Evolutionary conservation across 2,113 vertebrate species (phyloP), one percentile per base, ranked within the genome.

Genomic region (Nettapus auritus): DNA sequence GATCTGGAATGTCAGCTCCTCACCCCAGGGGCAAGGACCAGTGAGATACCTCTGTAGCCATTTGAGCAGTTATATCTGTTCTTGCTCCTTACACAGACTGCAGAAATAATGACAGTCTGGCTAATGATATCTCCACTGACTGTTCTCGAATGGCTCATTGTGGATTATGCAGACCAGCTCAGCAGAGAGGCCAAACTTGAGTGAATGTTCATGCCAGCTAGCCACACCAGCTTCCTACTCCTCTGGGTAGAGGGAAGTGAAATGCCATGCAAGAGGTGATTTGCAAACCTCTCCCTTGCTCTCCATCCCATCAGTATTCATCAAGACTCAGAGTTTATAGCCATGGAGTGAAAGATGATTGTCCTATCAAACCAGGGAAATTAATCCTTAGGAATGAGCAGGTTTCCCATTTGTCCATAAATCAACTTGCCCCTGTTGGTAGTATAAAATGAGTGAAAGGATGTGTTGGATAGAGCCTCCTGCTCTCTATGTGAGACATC

Each of bases 271-370:
- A 36, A 63, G 42, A 88, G 42, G 73, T 26, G 36, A 88, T 94
- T 70, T 81, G 80, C 64, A 81, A 63, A 75, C 59, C 69, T 74
- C 71, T 70, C 38, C 60, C 44, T 94, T 1, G 2, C 50, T 50
- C 48, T 93, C 50, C 36, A 1, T 78, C 33, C 73, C 42, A 9
- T 83, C 88, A 73, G 66, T 84, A 82, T 93, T 91, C 69, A 79
- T 76, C 77, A 26, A 66, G 83, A 62, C 69, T 95, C 62, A 34
- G 44, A 95, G 25, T 76, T 94, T 93, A 84, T 76, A 88, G 86
- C 53, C 2, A 2, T 57, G 25, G 73, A 68, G 33, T 76, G 73
- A 92, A 90, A 93, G 90, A 88, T 56, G 73, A 82, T 90, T 92
- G 48, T 66, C 11, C 28, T 83, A 77, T 88, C 74, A 75, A 84